Base-by-base conservation (phyloP, 2,113 vertebrate species). In the Dendrocopos noguchii region DNA sequence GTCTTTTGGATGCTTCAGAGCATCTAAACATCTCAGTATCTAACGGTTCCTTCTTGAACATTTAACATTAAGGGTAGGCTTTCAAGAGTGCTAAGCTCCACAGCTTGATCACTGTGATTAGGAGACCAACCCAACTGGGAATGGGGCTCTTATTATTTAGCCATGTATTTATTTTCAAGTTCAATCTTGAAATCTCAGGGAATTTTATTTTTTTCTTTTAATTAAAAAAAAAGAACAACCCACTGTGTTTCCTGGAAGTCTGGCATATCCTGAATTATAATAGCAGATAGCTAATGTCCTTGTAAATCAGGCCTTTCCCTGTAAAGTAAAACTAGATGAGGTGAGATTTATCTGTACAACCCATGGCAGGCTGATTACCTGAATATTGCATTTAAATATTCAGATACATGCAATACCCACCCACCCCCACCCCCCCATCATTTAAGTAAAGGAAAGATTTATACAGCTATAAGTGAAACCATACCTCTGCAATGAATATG, bases 401-500 rank as follows among this genome's bases (percentile, higher is more conserved):
- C 89, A 90, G 55, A 76, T 91, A 90, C 33, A 80, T 79, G 70
- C 86, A 61, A 90, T 87, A n/a, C n/a, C n/a, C n/a, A n/a, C 5
- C 44, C 46, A 8, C 46, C 46, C 46, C 46, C 46, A 19, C 46
- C 47, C 52, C 24, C 52, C 77, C 64, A 80, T 95, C 77, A 94
- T 92, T 96, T 91, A 92, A 93, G 90, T 95, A 95, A 80, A 78
- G 79, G 81, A 88, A 97, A 97, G 96, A 98, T 98, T 98, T 98
- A 98, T 97, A 96, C 12, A 61, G 68, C 94, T 96, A 81, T 98
- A 97, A 98, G 95, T 92, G 96, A 98, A 97, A 96, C 93, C 95
- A 95, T 97, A 97, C 95, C 97, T 97, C 96, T 98, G 97, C 97
- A 98, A 98, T 96, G 97, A 98, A 96, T 97, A 96, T 95, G 94